Base-by-base conservation (phyloP, 2,797 vertebrate species). In the Gymnocypris eckloni region DNA sequence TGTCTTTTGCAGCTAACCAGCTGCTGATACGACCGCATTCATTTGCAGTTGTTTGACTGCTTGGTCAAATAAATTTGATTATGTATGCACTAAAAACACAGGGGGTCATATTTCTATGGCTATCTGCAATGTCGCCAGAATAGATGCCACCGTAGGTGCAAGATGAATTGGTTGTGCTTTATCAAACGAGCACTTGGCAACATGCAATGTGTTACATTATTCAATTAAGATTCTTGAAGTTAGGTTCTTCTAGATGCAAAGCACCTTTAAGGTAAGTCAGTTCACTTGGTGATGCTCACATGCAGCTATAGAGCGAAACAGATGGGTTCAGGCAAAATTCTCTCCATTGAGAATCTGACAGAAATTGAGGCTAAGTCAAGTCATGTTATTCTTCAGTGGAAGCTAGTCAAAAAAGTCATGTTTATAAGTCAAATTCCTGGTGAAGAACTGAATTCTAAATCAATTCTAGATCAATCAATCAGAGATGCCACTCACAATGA, bases 21-120 rank as follows among this genome's bases (percentile, higher is more conserved):
- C 73, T 83, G 54, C 73, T 71, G 84, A 86, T 86, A 85, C 67
- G 54, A 80, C 33, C 77, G 64, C 81, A 84, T 89, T 88, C 67
- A 88, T 87, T 84, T 82, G 70, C 85, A 50, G 77, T 81, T 87
- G 81, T 91, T 88, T 90, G 69, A 81, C 84, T 82, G 87, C 84
- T 80, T 84, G 85, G 84, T 87, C 87, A 83, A 81, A 87, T 83
- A 81, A 87, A 89, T 88, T 83, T 83, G 86, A 90, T 88, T 88
- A 84, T 77, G 86, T 59, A 78, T 83, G 86, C 86, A 80, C 82
- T 90, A 88, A 87, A 90, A 83, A 66, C 78, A 66, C 83, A 52
- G 81, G 83, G 71, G 83, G 83, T 66, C 69, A 83, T 84, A 88
- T 85, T 86, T 90, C 69, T 84, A 70, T 69, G 87, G 83, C 80